phyloP scores from a whole-genome alignment of 2,797 vertebrate species.

The Crenuchus spilurus region DNA sequence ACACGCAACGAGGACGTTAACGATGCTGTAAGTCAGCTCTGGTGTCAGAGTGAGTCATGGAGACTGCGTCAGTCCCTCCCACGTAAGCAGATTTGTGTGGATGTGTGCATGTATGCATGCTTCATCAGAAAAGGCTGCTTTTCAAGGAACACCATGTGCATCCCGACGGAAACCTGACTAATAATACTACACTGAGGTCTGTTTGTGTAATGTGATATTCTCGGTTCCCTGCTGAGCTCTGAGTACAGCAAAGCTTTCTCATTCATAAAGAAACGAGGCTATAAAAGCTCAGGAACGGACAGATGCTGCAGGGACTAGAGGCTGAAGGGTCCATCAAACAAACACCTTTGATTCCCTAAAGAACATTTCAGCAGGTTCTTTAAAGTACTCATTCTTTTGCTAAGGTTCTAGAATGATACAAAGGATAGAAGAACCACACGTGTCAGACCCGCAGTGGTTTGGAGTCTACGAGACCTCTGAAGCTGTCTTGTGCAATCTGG shows the following conservation, averaged over 20 bases:
- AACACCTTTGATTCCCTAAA: too few species aligned
- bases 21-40: slow-evolving; percentile 57
- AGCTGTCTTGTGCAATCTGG: too few species aligned
- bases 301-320: slow-evolving; percentile 7
- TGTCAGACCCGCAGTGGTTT: too few species aligned
- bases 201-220: slow-evolving; percentile 38
- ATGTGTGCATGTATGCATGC: slow-evolving; percentile 34
- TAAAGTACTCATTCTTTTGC: too few species aligned
- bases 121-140: slow-evolving; percentile 25
- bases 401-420: too few species aligned
- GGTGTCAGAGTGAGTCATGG: slow-evolving; percentile 69
- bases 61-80: slow-evolving; percentile 71
- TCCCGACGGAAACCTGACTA: slow-evolving; percentile 37
- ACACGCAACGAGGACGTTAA: slow-evolving; percentile 51
- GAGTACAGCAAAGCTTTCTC: slow-evolving; percentile 22
- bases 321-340: background rate
- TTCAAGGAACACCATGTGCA: slow-evolving; percentile 29
- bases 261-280: slow-evolving; percentile 45
- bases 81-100: slow-evolving; percentile 44
- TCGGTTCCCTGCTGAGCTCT: slow-evolving; percentile 3
- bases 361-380: too few species aligned
- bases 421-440: too few species aligned
- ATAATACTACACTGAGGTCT: slow-evolving; percentile 33
- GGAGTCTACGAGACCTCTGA: too few species aligned
- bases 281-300: slow-evolving; percentile 20